These are phyloP conservation scores for Andrena trimmerana DNA, from an alignment of 2,888 invertebrate species.

Conservation along the genomic window DNA sequence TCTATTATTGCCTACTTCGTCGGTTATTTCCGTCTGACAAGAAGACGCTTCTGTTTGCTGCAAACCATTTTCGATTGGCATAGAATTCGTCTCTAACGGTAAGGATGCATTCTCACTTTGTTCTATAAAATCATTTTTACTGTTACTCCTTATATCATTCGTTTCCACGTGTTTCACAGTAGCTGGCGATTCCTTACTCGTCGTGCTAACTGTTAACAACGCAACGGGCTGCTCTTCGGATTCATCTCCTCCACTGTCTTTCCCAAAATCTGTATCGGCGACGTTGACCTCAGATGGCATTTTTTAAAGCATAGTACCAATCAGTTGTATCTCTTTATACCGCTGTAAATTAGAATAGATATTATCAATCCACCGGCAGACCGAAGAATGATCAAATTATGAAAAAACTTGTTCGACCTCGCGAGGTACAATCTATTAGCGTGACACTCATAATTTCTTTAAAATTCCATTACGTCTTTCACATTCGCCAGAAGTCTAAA, in stretches of 20 bases:
- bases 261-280: constrained; percentile 71
- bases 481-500: background rate
- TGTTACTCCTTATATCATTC: constrained; percentile 40
- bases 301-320: constrained; percentile 66
- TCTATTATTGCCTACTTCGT: constrained; percentile 44
- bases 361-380: background rate
- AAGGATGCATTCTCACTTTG: constrained; percentile 36
- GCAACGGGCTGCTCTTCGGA: constrained; percentile 63
- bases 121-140: constrained; percentile 50
- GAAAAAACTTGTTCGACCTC: background rate
- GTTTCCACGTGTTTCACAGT: constrained; percentile 60
- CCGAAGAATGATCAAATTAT: background rate
- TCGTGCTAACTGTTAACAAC: constrained; percentile 58
- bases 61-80: constrained; percentile 51
- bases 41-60: constrained; percentile 21
- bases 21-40: constrained; percentile 29
- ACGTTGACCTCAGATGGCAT: constrained; percentile 79
- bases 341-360: constrained; percentile 35
- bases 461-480: background rate
- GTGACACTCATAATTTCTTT: background rate
- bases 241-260: constrained; percentile 71
- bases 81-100: constrained; percentile 29
- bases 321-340: constrained; percentile 32
- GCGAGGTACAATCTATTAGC: background rate
- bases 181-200: constrained; percentile 56